Evolutionary conservation across 2,797 vertebrate genomes (phyloP).

Genomic region (Girardinus metallicus): DNA sequence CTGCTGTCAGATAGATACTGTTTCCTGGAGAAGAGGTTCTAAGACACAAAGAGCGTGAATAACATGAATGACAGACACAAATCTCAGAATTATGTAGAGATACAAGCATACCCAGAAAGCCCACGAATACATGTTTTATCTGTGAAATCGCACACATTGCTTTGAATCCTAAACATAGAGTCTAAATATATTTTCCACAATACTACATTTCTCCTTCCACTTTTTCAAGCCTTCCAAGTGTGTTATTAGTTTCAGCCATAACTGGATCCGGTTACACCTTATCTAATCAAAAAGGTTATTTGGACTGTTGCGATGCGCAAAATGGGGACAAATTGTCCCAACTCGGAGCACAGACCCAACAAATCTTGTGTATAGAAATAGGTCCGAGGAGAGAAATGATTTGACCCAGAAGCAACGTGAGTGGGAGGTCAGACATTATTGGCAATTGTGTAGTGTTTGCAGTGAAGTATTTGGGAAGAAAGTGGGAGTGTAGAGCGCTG

Average conservation of each 20-base stretch:
- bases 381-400: constrained; percentile 40
- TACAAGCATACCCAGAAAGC: background rate
- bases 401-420: constrained; percentile 52
- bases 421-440: constrained; percentile 58
- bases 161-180: background rate
- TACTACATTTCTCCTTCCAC: constrained; percentile 1
- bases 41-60: constrained; percentile 20
- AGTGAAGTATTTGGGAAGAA: constrained; percentile 36
- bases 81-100: constrained; percentile 21
- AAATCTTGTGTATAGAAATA: constrained; percentile 13
- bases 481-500: constrained; percentile 55
- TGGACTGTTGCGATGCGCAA: constrained; percentile 7
- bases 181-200: constrained; percentile 17
- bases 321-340: constrained; percentile 25
- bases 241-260: constrained; percentile 4
- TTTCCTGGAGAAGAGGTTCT: constrained; percentile 41
- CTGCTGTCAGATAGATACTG: constrained; percentile 43
- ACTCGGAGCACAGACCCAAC: constrained; percentile 4
- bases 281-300: constrained; percentile 32
- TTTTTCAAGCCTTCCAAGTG: constrained; percentile 6
- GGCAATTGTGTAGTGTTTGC: constrained; percentile 28
- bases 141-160: constrained; percentile 7
- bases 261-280: constrained; percentile 27
- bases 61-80: constrained; percentile 25
- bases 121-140: background rate